Conservation (phyloP, 2,797 vertebrate species). For the Danio jaintianensis region DNA sequence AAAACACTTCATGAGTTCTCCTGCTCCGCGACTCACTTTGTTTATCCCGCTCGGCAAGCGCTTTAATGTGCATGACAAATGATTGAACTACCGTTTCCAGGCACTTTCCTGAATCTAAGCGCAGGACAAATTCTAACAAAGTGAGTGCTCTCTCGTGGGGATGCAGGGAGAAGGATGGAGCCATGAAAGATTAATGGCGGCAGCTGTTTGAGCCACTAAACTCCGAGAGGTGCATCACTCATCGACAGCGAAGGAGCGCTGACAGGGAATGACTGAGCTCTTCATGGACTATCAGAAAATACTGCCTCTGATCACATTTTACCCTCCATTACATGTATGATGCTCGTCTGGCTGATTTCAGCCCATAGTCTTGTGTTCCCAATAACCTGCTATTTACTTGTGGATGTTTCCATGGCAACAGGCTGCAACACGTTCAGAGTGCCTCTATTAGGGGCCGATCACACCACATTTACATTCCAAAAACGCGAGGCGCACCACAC, state of each 20-base stretch:
- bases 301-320: slow-evolving; percentile 50
- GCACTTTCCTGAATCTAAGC: slow-evolving; percentile 55
- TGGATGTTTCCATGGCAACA: slow-evolving; percentile 28
- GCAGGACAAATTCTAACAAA: slow-evolving; percentile 61
- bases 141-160: slow-evolving; percentile 55
- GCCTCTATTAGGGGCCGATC: too few relatives aligned
- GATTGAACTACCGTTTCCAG: slow-evolving; percentile 47
- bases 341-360: slow-evolving; percentile 34
- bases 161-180: slow-evolving; percentile 54
- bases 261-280: slow-evolving; percentile 43
- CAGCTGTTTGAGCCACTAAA: slow-evolving; percentile 64
- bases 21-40: slow-evolving; percentile 37
- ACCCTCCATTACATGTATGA: slow-evolving; percentile 48
- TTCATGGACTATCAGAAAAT: slow-evolving; percentile 33
- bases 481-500: too few relatives aligned
- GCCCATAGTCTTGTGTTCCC: slow-evolving; percentile 8
- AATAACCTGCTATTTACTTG: slow-evolving; percentile 33
- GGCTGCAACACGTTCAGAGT: background rate
- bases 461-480: too few relatives aligned
- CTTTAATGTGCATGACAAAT: slow-evolving; percentile 55
- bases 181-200: slow-evolving; percentile 64
- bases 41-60: slow-evolving; percentile 38
- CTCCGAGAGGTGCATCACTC: slow-evolving; percentile 34
- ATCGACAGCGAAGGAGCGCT: slow-evolving; percentile 26
- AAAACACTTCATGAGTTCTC: slow-evolving; percentile 42